Conservation (phyloP, 2,888 invertebrate genomes). For the Noctua comes region DNA sequence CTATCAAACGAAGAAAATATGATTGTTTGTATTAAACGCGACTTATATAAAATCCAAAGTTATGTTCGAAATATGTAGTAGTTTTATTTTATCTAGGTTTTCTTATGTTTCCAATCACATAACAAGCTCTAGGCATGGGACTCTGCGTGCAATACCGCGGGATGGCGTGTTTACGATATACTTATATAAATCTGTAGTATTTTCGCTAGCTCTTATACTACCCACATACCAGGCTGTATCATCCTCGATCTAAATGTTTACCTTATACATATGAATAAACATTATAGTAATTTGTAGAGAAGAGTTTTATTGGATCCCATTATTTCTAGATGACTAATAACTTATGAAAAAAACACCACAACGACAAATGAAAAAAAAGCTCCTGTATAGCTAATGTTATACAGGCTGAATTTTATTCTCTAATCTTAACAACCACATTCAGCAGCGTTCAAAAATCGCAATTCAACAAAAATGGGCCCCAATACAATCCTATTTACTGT, state of each 20-base stretch:
- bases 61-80: conserved; percentile 1
- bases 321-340: background rate
- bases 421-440: background rate
- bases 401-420: background rate
- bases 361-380: background rate
- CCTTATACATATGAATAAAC: conserved; percentile 82
- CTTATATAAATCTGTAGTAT: conserved; percentile 79
- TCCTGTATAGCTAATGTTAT: background rate
- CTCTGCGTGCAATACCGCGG: conserved; percentile 68
- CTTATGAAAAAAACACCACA: background rate
- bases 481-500: conserved; percentile 44
- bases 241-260: conserved; percentile 80
- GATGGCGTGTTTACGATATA: conserved; percentile 64
- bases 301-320: conserved; percentile 66
- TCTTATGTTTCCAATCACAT: conserved; percentile 50
- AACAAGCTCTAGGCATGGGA: conserved; percentile 60
- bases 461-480: conserved; percentile 16
- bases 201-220: conserved; percentile 78
- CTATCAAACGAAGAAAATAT: conserved; percentile 37
- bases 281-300: conserved; percentile 83
- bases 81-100: conserved; percentile 6
- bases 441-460: conserved; percentile 3
- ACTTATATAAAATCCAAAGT: conserved; percentile 15
- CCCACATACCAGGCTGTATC: conserved; percentile 76
- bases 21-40: conserved; percentile 19